These are phyloP conservation scores for Odontomachus brunneus DNA, from an alignment of 1,140 invertebrate species.

Conservation along the genomic window DNA sequence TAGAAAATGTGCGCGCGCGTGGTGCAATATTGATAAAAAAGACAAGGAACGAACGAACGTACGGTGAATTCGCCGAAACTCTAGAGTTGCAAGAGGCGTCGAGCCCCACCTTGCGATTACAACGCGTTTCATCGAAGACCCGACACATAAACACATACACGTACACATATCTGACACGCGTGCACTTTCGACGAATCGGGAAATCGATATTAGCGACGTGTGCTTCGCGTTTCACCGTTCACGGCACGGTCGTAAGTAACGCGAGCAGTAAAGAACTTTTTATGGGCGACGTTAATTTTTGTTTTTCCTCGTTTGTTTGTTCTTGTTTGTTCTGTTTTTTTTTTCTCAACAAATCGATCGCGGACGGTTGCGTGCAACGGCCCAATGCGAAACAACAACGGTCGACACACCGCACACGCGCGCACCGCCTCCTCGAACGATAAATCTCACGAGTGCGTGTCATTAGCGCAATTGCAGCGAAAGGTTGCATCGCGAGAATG, in stretches of 20 bases:
- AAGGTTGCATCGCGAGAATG: too few relatives aligned
- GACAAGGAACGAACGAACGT: slow-evolving; percentile 3
- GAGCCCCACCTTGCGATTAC: slow-evolving; percentile 30
- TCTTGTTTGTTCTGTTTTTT: too few relatives aligned
- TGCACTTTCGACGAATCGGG: slow-evolving; percentile 60
- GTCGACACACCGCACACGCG: too few relatives aligned
- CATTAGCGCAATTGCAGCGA: too few relatives aligned
- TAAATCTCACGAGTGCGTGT: too few relatives aligned
- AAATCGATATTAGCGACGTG: slow-evolving; percentile 58
- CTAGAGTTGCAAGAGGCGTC: not conserved
- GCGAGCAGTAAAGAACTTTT: slow-evolving; percentile 32
- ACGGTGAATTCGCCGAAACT: not conserved
- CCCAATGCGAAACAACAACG: too few relatives aligned
- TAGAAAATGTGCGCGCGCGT: too few relatives aligned
- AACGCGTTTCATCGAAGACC: slow-evolving; percentile 2
- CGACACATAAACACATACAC: not conserved
- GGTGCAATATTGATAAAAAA: not conserved
- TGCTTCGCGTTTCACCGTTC: slow-evolving; percentile 58
- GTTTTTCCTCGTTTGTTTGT: too few relatives aligned
- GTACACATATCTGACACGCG: slow-evolving; percentile 30
- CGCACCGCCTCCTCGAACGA: too few relatives aligned
- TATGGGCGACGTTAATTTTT: slow-evolving; percentile 16
- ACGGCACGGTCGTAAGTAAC: slow-evolving; percentile 23
- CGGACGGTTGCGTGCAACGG: too few relatives aligned
- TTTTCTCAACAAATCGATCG: too few relatives aligned